phyloP scores from a whole-genome alignment of 2,113 vertebrate species.

The Microcebus murinus region DNA sequence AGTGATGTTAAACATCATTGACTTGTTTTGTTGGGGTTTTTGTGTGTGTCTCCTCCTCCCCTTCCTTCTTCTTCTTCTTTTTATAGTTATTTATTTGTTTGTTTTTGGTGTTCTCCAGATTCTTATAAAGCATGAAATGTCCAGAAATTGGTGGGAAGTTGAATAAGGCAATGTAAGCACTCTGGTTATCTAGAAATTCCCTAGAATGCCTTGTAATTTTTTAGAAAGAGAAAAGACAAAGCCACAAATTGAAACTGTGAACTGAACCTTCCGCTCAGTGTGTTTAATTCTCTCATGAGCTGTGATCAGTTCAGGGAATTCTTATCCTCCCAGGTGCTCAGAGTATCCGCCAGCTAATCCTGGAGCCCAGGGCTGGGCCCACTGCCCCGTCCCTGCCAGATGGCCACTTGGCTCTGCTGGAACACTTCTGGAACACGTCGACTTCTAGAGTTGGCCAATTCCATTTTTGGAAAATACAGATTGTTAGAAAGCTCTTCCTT shows the following conservation, averaged over 20 bases:
- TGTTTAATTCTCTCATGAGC: not conserved
- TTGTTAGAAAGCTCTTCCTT: conserved; percentile 76
- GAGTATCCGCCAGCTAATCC: not conserved
- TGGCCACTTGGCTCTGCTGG: conserved; percentile 43
- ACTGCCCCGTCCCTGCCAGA: not conserved
- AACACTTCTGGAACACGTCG: not conserved
- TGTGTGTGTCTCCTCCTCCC: not conserved
- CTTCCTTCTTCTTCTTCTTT: not conserved
- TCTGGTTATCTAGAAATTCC: not conserved
- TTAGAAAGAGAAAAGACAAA: not conserved
- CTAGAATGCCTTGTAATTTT: not conserved
- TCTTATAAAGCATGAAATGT: not conserved
- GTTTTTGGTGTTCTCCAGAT: not conserved
- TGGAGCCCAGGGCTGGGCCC: not conserved
- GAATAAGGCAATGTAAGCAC: not conserved
- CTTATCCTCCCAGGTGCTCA: not conserved
- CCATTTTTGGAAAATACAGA: conserved; percentile 75
- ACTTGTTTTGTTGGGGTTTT: not conserved
- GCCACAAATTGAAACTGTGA: not conserved
- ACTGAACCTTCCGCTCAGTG: accelerated
- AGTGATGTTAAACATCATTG: not conserved
- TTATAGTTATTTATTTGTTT: too few species aligned
- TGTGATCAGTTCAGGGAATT: not conserved
- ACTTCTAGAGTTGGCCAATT: conserved; percentile 23
- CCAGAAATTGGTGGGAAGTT: not conserved